Evolutionary conservation across 1,140 invertebrate genomes (phyloP), one percentile per base, ranked within the genome.

Genomic region (Adelges cooleyi): DNA sequence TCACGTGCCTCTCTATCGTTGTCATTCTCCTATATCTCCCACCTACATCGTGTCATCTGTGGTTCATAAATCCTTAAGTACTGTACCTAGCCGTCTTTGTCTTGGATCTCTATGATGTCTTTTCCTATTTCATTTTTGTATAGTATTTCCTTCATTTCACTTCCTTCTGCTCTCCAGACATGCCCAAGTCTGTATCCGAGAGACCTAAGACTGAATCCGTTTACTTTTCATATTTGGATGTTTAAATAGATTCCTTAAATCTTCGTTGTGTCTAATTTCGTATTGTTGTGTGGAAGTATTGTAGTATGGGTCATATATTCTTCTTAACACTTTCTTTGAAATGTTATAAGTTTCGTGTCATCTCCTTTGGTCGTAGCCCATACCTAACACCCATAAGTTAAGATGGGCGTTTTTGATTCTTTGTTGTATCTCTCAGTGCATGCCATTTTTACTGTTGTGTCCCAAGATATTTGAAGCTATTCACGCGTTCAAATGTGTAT

Each of bases 201-300:
- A n/a, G n/a, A n/a, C n/a, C n/a, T n/a, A n/a, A n/a, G n/a, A 20
- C 23, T 48, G 44, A 20, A 48, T 48, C 6, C 20, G 4, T 20
- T 48, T 48, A 9, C 18, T 48, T 48, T 48, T 48, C 1, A 48
- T 11, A 22, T 22, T n/a, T 20, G 20, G 44, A 9, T 48, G 18
- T 48, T 48, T 48, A 48, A 48, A 48, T 48, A 48, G 2, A 48
- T 48, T 48, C 18, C 17, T 48, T 48, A 48, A 48, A 9, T 48
- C 4, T 48, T 48, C 17, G 18, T 20, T 48, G 11, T 48, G 18
- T 9, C 44, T 48, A 20, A 48, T 48, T 48, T 20, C 44, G 0
- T 23, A 48, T 20, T 20, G 44, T 20, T 48, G 20, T 20, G 20
- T 48, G 40, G 67, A 65, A 69, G 69, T 69, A 71, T n/a, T 38